Percentiles rank a stretch among this genome's conserved stretches.
Conservation (phyloP, 1,140 invertebrate genomes). For the Apis cerana region DNA sequence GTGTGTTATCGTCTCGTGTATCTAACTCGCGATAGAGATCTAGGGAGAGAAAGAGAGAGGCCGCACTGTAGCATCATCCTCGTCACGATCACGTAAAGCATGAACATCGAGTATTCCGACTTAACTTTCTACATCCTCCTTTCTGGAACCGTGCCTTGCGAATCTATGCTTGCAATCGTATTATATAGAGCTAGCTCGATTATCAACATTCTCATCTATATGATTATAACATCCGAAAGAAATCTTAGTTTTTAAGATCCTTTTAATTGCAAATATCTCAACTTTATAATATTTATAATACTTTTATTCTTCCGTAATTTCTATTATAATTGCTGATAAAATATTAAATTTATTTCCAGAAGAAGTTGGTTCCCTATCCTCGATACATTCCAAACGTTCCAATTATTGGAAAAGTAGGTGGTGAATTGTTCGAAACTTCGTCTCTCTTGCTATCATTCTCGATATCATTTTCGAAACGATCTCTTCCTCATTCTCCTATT, state of each 20-base stretch:
- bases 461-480: too few relatives aligned
- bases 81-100: conserved; percentile 9
- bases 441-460: too few relatives aligned
- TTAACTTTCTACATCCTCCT: conserved; percentile 60
- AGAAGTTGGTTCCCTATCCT: too few relatives aligned
- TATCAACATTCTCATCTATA: neutral
- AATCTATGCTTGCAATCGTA: neutral
- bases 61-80: neutral
- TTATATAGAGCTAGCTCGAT: neutral
- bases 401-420: neutral
- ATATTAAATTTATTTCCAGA: too few relatives aligned
- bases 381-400: too few relatives aligned
- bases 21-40: neutral
- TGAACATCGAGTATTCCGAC: conserved; percentile 1
- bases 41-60: conserved; percentile 23
- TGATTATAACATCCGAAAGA: conserved; percentile 20
- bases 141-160: conserved; percentile 30
- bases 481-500: too few relatives aligned
- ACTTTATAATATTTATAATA: neutral
- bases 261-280: neutral
- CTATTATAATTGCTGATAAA: too few relatives aligned
- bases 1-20: too few relatives aligned
- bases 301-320: too few relatives aligned
- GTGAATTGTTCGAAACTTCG: neutral
- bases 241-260: neutral